phyloP scores from a whole-genome alignment of 2,113 vertebrate species.

The Plectropomus leopardus region DNA sequence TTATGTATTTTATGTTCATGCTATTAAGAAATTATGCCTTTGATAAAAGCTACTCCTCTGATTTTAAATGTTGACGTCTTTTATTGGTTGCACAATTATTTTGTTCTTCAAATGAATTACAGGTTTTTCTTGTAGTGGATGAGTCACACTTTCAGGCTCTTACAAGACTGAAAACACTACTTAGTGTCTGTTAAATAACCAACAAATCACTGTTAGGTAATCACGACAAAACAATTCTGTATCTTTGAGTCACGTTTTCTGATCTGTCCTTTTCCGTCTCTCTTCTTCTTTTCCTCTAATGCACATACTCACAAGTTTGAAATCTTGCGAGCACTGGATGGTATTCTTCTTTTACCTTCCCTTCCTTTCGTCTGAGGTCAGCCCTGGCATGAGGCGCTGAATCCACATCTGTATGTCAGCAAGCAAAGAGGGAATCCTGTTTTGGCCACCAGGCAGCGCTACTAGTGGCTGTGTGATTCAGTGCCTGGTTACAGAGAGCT shows the following conservation, averaged over 20 bases:
- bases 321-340: background rate
- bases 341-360: background rate
- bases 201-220: background rate
- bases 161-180: background rate
- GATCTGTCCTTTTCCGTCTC: background rate
- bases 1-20: background rate
- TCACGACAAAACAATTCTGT: background rate
- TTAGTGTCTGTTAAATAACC: conserved; percentile 2
- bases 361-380: conserved; percentile 52
- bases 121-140: background rate
- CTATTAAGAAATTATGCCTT: background rate
- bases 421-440: background rate
- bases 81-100: background rate
- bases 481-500: background rate
- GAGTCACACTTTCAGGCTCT: background rate
- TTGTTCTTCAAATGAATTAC: background rate
- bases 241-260: background rate
- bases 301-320: background rate
- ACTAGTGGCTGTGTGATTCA: background rate
- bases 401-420: conserved; percentile 12
- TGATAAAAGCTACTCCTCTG: background rate
- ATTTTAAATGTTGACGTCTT: background rate
- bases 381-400: conserved; percentile 14
- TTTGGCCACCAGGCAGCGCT: conserved; percentile 38
- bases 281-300: background rate